Evolutionary conservation across 2,888 invertebrate species (phyloP).

Genomic region (Monopis laevigella): DNA sequence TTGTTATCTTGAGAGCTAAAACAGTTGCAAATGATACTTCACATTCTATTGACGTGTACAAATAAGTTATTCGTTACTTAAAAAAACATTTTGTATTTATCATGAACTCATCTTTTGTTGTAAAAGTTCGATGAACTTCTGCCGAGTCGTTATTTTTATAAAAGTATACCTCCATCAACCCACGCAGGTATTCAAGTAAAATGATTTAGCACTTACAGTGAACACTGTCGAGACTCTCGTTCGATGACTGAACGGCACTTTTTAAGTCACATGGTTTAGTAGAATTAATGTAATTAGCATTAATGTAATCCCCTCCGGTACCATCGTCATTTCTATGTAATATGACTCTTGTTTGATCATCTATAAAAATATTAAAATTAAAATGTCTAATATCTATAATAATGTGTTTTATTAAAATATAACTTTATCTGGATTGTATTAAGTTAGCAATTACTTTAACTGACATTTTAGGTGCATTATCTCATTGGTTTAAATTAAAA

Average conservation of each 20-base stretch:
- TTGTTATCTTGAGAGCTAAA: conserved; percentile 35
- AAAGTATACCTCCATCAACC: no score
- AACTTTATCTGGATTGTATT: no score
- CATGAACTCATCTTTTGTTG: no score
- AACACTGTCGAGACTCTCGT: conserved; percentile 44
- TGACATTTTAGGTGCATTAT: no score
- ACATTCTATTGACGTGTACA: conserved; percentile 18
- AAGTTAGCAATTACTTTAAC: no score
- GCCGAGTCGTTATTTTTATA: no score
- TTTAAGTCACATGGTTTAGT: conserved; percentile 29
- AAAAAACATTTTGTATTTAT: no score
- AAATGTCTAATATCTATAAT: no score
- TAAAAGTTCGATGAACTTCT: no score
- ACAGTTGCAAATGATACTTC: conserved; percentile 9
- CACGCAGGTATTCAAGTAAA: no score
- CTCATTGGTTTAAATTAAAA: no score
- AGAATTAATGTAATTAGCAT: conserved; percentile 90
- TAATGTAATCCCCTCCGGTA: conserved; percentile 88
- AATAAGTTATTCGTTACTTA: conserved; percentile 18
- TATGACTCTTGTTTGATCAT: conserved; percentile 94
- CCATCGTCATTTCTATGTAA: conserved; percentile 70
- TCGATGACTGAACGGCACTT: conserved; percentile 36
- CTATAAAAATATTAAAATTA: conserved; percentile 25
- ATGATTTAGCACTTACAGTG: conserved; percentile 44
- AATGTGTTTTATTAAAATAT: no score